These are phyloP conservation scores for Lophius piscatorius DNA, from an alignment of 2,113 vertebrate species.

Conservation along the genomic window DNA sequence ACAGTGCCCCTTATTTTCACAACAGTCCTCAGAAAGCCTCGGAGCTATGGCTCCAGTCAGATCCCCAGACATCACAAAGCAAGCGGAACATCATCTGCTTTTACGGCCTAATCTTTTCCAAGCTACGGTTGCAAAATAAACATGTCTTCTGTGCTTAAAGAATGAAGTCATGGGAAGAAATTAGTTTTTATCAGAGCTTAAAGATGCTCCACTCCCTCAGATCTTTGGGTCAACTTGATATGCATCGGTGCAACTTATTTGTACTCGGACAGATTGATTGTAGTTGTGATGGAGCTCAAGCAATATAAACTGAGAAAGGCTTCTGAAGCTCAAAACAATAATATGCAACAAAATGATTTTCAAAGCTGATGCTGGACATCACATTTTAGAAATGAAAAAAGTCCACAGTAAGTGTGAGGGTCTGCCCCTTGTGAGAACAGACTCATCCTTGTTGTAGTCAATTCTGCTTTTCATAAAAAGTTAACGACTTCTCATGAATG, in stretches of 20 bases:
- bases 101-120: slow-evolving; percentile 63
- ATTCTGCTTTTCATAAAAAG: slow-evolving; percentile 65
- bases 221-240: slow-evolving; percentile 57
- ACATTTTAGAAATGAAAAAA: slow-evolving; percentile 25
- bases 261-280: slow-evolving; percentile 40
- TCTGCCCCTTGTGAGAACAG: slow-evolving; percentile 36
- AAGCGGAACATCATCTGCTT: slow-evolving; percentile 58
- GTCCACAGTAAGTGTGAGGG: slow-evolving; percentile 10
- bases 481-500: slow-evolving; percentile 63
- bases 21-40: slow-evolving; percentile 52
- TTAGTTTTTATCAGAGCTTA: slow-evolving; percentile 55
- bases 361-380: slow-evolving; percentile 6
- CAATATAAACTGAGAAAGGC: not conserved
- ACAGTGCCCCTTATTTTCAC: slow-evolving; percentile 47
- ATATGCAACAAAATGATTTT: not conserved
- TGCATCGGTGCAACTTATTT: slow-evolving; percentile 38
- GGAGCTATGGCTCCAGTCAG: slow-evolving; percentile 19
- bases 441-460: slow-evolving; percentile 43
- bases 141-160: slow-evolving; percentile 57
- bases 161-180: slow-evolving; percentile 75
- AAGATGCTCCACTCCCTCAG: slow-evolving; percentile 52
- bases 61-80: slow-evolving; percentile 59
- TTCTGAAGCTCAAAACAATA: slow-evolving; percentile 5
- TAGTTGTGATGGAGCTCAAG: slow-evolving; percentile 10
- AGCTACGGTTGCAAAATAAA: slow-evolving; percentile 73